Base-by-base conservation (phyloP, 2,113 vertebrate genomes). In the Syngnathus floridae region DNA sequence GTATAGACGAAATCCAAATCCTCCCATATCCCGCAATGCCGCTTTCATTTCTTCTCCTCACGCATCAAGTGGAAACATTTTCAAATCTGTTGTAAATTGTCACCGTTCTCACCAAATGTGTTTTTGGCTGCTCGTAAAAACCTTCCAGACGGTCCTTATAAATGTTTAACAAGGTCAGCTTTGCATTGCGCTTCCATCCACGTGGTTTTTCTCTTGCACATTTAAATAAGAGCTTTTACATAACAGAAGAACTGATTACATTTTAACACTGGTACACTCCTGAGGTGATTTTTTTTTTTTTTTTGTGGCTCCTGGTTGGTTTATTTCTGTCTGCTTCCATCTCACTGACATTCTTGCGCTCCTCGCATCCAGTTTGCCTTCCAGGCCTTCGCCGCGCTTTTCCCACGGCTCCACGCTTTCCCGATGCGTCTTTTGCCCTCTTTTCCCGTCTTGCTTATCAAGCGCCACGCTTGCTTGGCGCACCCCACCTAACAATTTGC, bases 131-230 rank as follows among this genome's bases (percentile, higher is more conserved):
- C 84, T 83, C 84, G 75, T 87, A 88, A 90, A 88, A 62, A 35
- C 68, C 75, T 86, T 67, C 67, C 77, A 86, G 86, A 85, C 77
- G 45, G 76, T 75, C 75, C 66, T 74, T 80, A 84, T 90, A 88
- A 90, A 91, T 81, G 73, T 86, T 89, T 91, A 83, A 91, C 80
- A 76, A 86, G 86, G 76, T 79, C 77, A 77, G 59, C 76, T 80
- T 77, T 76, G 71, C 41, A 62, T 72, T 84, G 67, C 77, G 40
- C 63, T 81, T 78, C 66, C 73, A 59, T 71, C 67, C 66, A 1
- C 46, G 66, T 2, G 9, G 51, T 62, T 83, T 31, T 79, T 65
- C 70, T 72, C 52, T 71, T 52, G 35, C 60, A 26, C 62, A 63
- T 66, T 78, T 14, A 70, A 72, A 73, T 54, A 55, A 68, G 43